Evolutionary conservation across 2,888 invertebrate species (phyloP).

Genomic region (Lithophane semibrunnea): DNA sequence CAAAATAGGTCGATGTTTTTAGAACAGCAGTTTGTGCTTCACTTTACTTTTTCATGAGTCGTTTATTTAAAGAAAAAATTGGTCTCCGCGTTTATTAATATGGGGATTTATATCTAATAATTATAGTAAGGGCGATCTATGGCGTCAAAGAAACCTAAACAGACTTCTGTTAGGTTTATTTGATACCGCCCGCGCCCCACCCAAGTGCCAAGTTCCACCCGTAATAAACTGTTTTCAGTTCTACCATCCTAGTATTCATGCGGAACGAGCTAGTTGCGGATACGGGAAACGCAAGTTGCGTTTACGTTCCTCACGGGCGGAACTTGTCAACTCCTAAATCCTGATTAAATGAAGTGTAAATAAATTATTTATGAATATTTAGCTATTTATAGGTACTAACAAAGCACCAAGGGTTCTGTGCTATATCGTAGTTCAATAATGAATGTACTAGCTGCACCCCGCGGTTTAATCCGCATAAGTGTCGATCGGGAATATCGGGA

Average conservation of each 20-base stretch:
- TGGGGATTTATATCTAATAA: too few species aligned
- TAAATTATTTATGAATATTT: not conserved
- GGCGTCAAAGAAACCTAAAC: too few species aligned
- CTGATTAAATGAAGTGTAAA: not conserved
- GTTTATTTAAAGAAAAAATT: not conserved
- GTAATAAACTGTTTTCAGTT: conserved; percentile 11
- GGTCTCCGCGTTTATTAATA: not conserved
- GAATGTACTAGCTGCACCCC: too few species aligned
- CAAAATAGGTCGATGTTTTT: not conserved
- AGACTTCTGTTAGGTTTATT: not conserved
- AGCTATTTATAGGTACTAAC: not conserved
- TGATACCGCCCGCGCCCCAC: not conserved
- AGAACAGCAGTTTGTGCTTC: not conserved
- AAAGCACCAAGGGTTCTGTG: not conserved
- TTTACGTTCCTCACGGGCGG: not conserved
- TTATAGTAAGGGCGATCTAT: not conserved
- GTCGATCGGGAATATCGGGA: too few species aligned
- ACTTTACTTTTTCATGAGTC: not conserved
- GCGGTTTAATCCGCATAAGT: too few species aligned
- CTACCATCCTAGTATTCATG: conserved; percentile 37
- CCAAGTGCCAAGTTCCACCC: conserved; percentile 1
- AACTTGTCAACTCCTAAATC: not conserved
- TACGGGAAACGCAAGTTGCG: conserved; percentile 7
- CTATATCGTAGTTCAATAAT: not conserved
- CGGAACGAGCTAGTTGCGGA: conserved; percentile 41